A percentile compares a stretch with the other conserved stretches of the same genome.
These are phyloP conservation scores for Drosophila rhopaloa DNA, from an alignment of 1,140 invertebrate genomes.

Conservation along the genomic window DNA sequence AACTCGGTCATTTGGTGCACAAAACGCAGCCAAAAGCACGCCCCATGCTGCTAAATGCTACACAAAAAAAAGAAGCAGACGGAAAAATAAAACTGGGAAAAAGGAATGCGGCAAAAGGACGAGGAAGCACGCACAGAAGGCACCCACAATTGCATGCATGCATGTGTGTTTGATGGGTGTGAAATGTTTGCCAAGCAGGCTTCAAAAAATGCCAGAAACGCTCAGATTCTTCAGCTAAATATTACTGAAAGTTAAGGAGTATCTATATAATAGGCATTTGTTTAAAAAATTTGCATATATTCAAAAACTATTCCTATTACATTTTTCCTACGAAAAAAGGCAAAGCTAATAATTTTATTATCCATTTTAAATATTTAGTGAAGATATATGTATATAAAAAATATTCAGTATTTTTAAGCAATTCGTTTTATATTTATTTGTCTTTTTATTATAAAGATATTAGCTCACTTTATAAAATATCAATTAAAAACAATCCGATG, in stretches of 20 bases:
- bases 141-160: slow-evolving; percentile 16
- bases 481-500: no score
- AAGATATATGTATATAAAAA: no score
- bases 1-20: slow-evolving; percentile 76
- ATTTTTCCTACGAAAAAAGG: no score
- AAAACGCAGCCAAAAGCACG: slow-evolving; percentile 59
- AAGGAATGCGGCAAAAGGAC: slow-evolving; percentile 34
- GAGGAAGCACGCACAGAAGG: slow-evolving; percentile 17
- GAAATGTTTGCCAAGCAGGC: slow-evolving; percentile 31
- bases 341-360: no score
- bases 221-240: neutral
- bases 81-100: slow-evolving; percentile 35
- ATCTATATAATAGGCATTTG: no score
- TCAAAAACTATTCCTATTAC: no score
- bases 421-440: no score
- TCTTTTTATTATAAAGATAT: no score
- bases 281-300: no score
- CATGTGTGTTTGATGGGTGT: slow-evolving; percentile 33
- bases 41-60: slow-evolving; percentile 66
- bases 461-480: no score
- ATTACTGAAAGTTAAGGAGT: neutral
- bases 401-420: no score
- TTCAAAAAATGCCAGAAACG: slow-evolving; percentile 7
- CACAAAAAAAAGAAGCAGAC: slow-evolving; percentile 31
- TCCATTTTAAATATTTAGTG: no score